Conservation (phyloP, 2,888 invertebrate species). For the Chrysolina haemoptera region DNA sequence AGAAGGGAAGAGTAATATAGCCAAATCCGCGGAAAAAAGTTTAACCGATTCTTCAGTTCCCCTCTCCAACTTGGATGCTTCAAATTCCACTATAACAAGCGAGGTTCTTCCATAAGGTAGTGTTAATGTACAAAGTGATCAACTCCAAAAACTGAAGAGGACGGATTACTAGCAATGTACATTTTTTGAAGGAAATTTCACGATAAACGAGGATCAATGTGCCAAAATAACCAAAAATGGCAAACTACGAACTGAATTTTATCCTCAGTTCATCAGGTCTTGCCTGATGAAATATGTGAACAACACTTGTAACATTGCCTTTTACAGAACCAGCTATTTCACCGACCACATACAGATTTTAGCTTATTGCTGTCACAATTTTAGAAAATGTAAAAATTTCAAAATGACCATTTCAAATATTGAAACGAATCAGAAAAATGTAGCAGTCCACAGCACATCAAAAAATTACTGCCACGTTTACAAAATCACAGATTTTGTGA, state of each 20-base stretch:
- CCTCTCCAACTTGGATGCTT: conserved; percentile 7
- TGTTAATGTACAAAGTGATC: not conserved
- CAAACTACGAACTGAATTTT: not conserved
- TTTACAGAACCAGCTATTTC: conserved; percentile 13
- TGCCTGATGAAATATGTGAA: conserved; percentile 5
- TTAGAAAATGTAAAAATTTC: conserved; percentile 26
- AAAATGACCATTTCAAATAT: not conserved
- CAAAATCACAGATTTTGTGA: conserved; percentile 25
- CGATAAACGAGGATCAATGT: conserved; percentile 19
- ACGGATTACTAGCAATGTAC: conserved; percentile 25
- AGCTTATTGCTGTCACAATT: conserved; percentile 25
- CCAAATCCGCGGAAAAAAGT: not conserved
- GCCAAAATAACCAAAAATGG: conserved; percentile 10
- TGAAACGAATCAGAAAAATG: not conserved
- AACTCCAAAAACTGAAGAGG: not conserved
- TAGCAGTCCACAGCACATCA: conserved; percentile 20
- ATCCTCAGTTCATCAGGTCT: conserved; percentile 12
- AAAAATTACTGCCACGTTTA: conserved; percentile 11
- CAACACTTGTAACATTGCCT: conserved; percentile 13
- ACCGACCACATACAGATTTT: not conserved
- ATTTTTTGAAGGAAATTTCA: conserved; percentile 19
- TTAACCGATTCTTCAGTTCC: conserved; percentile 22
- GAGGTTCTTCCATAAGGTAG: conserved; percentile 19
- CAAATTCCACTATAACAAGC: conserved; percentile 7
- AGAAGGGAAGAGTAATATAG: not conserved